Evolutionary conservation across 2,797 vertebrate genomes (phyloP), one percentile per base, ranked within the genome.

Genomic region (Gila robusta): DNA sequence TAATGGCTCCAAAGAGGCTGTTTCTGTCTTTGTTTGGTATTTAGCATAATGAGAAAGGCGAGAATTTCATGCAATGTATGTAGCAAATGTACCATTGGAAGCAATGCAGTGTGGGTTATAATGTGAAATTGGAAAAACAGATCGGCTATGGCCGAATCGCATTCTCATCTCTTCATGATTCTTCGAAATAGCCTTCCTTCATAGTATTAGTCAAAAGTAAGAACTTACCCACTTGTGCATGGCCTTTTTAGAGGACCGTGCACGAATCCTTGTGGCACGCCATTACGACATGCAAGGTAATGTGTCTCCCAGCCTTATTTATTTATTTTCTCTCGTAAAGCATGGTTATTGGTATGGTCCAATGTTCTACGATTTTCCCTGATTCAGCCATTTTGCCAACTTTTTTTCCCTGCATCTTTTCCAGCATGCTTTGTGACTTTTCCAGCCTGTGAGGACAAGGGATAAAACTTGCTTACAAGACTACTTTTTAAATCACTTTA

Each of bases 401-500:
- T 88, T 93, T n/a, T 93, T 93, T 93, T 91, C 92, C 89, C 85
- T 88, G 66, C 41, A 23, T 67, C 26, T 88, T 89, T 41, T 52
- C 39, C 89, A 92, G 92, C 93, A 91, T 91, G 91, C 93, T 93
- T 91, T 91, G 87, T 91, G 91, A 91, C 90, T 89, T 92, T 93
- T 93, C 37, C 88, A 88, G 90, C 91, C 91, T 91, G 92, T 93
- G 89, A 88, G 90, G 88, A 83, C 89, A 90, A 85, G 84, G 91
- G 87, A 89, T 56, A 79, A 95, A 95, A 95, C 92, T 90, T 95
- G 94, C 95, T 95, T 96, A 95, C 93, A n/a, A 72, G 78, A 91
- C 90, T 44, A 79, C 90, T 95, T 95, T 85, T 95, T 93, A 95
- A 96, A 94, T 95, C 93, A 94, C 94, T 94, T 96, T 94, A 94